Conservation (phyloP, 1,140 invertebrate species). For the Camponotus vicinus region DNA sequence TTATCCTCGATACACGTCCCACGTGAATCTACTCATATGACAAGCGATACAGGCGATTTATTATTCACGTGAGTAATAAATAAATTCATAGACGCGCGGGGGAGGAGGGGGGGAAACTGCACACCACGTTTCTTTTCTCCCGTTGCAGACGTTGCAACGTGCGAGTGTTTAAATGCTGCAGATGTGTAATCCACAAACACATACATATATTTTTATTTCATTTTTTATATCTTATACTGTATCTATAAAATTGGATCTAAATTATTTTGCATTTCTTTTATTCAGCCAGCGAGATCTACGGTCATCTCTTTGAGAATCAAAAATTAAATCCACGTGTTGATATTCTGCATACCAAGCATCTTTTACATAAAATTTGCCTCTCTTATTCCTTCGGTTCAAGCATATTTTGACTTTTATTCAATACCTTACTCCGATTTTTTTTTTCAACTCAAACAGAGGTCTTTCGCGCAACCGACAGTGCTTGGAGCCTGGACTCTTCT, state of each 20-base stretch:
- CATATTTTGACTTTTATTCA: too few relatives aligned
- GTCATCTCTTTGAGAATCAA: too few relatives aligned
- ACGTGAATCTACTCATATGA: slow-evolving; percentile 8
- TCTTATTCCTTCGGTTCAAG: too few relatives aligned
- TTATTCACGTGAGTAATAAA: slow-evolving; percentile 39
- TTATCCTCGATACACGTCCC: slow-evolving; percentile 70
- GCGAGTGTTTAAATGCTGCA: not conserved
- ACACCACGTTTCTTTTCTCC: slow-evolving; percentile 27
- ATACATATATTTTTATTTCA: not conserved
- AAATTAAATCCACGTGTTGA: too few relatives aligned
- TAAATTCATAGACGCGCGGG: slow-evolving; percentile 28
- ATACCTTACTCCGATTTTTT: not conserved
- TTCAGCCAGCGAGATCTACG: not conserved
- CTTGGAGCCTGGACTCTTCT: not conserved
- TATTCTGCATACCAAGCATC: too few relatives aligned
- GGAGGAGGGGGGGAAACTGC: not conserved
- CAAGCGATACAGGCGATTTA: slow-evolving; percentile 8
- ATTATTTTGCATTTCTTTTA: not conserved
- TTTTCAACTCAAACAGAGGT: not conserved
- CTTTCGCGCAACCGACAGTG: not conserved
- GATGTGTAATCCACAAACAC: slow-evolving; percentile 1
- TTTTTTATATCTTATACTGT: not conserved
- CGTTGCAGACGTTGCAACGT: not conserved
- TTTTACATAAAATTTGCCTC: too few relatives aligned
- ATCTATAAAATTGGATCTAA: not conserved